A percentile compares a stretch with the other conserved stretches of the same genome.
Conservation (phyloP, 2,888 invertebrate species). For the Drosophila borborema region DNA sequence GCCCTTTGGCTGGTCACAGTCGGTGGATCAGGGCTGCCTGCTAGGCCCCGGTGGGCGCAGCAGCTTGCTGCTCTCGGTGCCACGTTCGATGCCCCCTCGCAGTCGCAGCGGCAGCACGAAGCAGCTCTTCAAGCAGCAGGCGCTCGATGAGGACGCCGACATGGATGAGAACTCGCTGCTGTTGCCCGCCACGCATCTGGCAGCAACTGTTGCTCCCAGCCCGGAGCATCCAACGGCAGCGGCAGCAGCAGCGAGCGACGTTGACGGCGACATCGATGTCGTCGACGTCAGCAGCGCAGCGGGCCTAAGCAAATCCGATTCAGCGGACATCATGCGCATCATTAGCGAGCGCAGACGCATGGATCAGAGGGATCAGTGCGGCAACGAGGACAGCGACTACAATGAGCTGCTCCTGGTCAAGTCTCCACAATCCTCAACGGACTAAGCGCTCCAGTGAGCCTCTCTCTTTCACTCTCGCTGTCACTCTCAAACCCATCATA, state of each 20-base stretch:
- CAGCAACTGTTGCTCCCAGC: not conserved
- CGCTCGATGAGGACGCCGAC: slow-evolving; percentile 86
- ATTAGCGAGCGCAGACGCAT: slow-evolving; percentile 85
- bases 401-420: slow-evolving; percentile 84
- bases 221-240: slow-evolving; percentile 11
- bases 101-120: slow-evolving; percentile 86
- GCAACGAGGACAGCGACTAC: slow-evolving; percentile 85
- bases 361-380: slow-evolving; percentile 83
- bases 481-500: not conserved
- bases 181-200: slow-evolving; percentile 73
- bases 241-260: slow-evolving; percentile 10
- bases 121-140: slow-evolving; percentile 87
- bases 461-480: not conserved
- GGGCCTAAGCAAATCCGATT: slow-evolving; percentile 82
- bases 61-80: slow-evolving; percentile 82
- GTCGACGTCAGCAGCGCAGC: slow-evolving; percentile 17
- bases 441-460: slow-evolving; percentile 47
- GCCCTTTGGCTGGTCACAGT: slow-evolving; percentile 82
- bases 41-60: slow-evolving; percentile 63
- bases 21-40: slow-evolving; percentile 82
- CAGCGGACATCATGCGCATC: slow-evolving; percentile 84
- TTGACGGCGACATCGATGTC: slow-evolving; percentile 5
- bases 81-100: slow-evolving; percentile 84
- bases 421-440: slow-evolving; percentile 83
- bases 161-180: slow-evolving; percentile 86